A percentile compares a stretch with the other conserved stretches of the same genome.
These are phyloP conservation scores for Beris chalybata DNA, from an alignment of 2,888 invertebrate species.

Conservation along the genomic window DNA sequence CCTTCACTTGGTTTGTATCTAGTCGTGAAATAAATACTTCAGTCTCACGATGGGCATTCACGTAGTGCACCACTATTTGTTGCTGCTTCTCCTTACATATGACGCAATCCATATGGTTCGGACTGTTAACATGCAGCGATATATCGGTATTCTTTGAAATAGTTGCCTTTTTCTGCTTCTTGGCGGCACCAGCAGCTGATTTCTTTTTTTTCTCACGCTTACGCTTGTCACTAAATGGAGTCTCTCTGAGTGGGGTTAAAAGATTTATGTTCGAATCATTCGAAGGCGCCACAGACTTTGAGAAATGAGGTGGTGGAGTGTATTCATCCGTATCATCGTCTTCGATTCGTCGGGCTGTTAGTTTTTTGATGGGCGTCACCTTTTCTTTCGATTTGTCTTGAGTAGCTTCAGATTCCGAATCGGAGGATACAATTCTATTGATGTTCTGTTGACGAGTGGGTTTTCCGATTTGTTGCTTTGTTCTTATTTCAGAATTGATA, in stretches of 20 bases:
- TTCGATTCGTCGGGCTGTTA: too few species aligned
- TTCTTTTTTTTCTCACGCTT: conserved; percentile 3
- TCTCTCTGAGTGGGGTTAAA: conserved; percentile 12
- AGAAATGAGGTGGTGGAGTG: too few species aligned
- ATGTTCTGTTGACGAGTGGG: too few species aligned
- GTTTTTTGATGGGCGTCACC: too few species aligned
- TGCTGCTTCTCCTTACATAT: conserved; percentile 10
- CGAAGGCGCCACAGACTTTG: too few species aligned
- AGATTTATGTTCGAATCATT: background rate
- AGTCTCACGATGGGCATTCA: conserved; percentile 32
- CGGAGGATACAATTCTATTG: too few species aligned
- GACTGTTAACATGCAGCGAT: conserved; percentile 9
- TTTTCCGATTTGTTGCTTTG: background rate
- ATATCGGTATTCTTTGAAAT: conserved; percentile 13
- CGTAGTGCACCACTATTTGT: conserved; percentile 39
- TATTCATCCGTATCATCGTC: too few species aligned
- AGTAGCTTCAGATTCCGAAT: too few species aligned
- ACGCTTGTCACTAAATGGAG: conserved; percentile 6
- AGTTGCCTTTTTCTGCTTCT: background rate
- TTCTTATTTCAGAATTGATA: background rate
- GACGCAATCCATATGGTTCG: background rate
- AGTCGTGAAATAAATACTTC: conserved; percentile 33
- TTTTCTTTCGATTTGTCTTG: too few species aligned
- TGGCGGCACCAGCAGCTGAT: background rate
- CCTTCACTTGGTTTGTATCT: conserved; percentile 19